These are phyloP conservation scores for Antitype chi DNA, from an alignment of 2,888 invertebrate species.

Conservation along the genomic window DNA sequence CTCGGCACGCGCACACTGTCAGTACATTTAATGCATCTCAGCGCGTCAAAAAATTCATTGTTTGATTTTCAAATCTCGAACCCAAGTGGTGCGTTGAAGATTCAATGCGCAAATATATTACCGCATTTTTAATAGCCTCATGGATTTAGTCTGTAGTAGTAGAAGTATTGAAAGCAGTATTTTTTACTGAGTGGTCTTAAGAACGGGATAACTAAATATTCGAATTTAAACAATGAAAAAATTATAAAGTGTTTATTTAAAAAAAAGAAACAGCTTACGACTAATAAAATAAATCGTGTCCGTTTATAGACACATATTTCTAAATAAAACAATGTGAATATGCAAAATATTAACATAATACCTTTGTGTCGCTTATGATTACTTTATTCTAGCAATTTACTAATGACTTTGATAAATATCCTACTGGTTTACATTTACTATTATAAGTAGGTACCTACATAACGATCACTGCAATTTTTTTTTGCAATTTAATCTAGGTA, in stretches of 20 bases:
- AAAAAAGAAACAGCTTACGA: conserved; percentile 74
- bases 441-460: conserved; percentile 36
- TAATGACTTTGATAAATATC: conserved; percentile 63
- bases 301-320: conserved; percentile 35
- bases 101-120: too few relatives aligned
- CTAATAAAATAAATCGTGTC: conserved; percentile 59
- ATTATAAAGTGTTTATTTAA: conserved; percentile 70
- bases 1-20: too few relatives aligned
- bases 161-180: background rate
- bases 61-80: too few relatives aligned
- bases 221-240: conserved; percentile 17
- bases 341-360: conserved; percentile 55
- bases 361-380: conserved; percentile 49
- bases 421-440: conserved; percentile 50
- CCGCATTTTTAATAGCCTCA: too few relatives aligned
- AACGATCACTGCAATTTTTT: conserved; percentile 43
- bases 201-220: too few relatives aligned
- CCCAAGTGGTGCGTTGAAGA: too few relatives aligned
- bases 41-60: too few relatives aligned
- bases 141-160: too few relatives aligned
- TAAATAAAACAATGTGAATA: conserved; percentile 53
- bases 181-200: background rate
- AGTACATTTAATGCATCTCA: too few relatives aligned
- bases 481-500: background rate
- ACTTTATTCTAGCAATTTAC: conserved; percentile 66